A percentile compares a stretch with the other conserved stretches of the same genome.
Conservation (phyloP, 2,113 vertebrate species). For the Corvus moneduloides region DNA sequence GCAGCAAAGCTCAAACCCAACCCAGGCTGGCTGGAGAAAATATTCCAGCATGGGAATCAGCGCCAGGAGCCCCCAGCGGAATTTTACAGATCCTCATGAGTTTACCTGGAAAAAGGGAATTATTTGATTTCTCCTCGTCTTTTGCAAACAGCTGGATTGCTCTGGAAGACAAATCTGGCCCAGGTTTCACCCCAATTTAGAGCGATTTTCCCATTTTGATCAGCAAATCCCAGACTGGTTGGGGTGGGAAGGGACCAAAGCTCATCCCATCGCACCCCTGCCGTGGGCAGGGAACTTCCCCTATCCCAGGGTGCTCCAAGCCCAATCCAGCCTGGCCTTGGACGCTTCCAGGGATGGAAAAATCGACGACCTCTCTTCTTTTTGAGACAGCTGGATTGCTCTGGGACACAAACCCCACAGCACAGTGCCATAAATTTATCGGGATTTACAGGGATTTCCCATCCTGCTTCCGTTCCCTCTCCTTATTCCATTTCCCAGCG, state of each 20-base stretch:
- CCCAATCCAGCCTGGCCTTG: not conserved
- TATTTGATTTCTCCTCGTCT: too few species aligned
- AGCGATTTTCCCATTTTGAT: not conserved
- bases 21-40: not conserved
- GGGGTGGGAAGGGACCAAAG: not conserved
- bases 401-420: not conserved
- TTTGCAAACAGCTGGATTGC: not conserved
- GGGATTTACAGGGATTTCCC: not conserved
- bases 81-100: not conserved
- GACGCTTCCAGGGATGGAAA: not conserved
- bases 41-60: accelerated
- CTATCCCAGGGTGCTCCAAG: not conserved
- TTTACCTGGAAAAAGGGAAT: not conserved
- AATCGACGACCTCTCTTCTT: not conserved
- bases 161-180: not conserved
- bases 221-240: accelerated
- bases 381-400: too few species aligned
- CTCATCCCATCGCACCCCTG: accelerated
- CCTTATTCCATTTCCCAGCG: not conserved
- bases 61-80: not conserved
- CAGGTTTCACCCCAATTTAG: accelerated
- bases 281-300: not conserved
- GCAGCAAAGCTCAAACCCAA: not conserved
- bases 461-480: accelerated
- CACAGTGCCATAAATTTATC: accelerated